Percentiles rank a stretch among this genome's conserved stretches.
Evolutionary conservation across 2,797 vertebrate species (phyloP).

Genomic region (Lepus oiostolus): DNA sequence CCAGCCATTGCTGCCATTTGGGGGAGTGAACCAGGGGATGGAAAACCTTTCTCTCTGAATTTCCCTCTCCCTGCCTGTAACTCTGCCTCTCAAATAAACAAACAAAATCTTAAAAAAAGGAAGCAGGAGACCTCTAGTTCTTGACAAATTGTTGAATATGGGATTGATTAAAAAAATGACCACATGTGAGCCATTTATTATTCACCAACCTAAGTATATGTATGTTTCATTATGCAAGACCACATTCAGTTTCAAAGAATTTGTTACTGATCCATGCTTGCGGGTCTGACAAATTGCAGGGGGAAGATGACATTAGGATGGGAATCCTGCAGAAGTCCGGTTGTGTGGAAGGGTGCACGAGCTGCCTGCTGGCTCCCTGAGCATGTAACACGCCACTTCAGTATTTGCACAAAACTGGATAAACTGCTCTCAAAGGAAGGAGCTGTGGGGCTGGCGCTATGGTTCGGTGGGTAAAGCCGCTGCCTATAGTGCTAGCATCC

Average conservation of each 20-base stretch:
- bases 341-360: not conserved
- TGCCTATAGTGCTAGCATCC: too few species aligned
- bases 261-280: constrained; percentile 36
- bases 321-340: constrained; percentile 49
- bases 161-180: not conserved
- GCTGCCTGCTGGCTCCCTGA: constrained; percentile 11
- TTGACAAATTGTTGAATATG: not conserved
- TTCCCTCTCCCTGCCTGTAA: too few species aligned
- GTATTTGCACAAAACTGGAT: constrained; percentile 2
- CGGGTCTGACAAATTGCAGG: constrained; percentile 57
- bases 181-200: not conserved
- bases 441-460: not conserved
- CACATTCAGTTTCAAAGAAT: constrained; percentile 54
- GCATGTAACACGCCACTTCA: constrained; percentile 52
- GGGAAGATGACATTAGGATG: constrained; percentile 41
- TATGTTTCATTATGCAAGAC: constrained; percentile 1
- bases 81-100: too few species aligned
- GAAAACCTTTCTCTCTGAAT: too few species aligned
- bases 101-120: not conserved
- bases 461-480: too few species aligned
- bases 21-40: too few species aligned
- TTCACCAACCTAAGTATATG: constrained; percentile 29
- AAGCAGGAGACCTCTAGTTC: not conserved
- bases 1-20: too few species aligned
- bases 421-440: not conserved